Percentiles rank a stretch among this genome's conserved stretches.
Evolutionary conservation across 2,797 vertebrate genomes (phyloP).

Genomic region (Pipistrellus nathusii): DNA sequence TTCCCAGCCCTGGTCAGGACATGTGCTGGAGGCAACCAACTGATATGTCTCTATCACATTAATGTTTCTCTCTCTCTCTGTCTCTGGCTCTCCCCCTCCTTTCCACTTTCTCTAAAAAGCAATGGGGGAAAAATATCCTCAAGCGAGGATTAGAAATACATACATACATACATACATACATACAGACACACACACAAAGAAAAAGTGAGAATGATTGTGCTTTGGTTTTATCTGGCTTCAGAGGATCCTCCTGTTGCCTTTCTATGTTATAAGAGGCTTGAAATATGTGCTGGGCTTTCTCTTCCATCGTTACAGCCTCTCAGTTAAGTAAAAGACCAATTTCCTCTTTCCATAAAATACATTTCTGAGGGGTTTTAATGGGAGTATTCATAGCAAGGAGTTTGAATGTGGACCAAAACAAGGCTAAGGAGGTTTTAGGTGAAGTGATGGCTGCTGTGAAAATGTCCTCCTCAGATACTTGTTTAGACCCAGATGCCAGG

Average conservation of each 20-base stretch:
- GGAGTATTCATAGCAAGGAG: not conserved
- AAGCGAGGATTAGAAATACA: too few species aligned
- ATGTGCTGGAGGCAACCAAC: too few species aligned
- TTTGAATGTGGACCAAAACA: not conserved
- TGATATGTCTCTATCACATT: too few species aligned
- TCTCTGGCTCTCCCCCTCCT: too few species aligned
- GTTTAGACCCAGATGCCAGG: not conserved
- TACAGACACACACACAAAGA: not conserved
- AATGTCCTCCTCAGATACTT: not conserved
- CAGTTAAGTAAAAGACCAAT: not conserved
- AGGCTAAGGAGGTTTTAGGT: not conserved
- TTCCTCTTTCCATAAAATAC: not conserved
- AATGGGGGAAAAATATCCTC: too few species aligned
- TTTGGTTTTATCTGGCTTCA: conserved; percentile 17
- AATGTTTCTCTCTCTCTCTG: too few species aligned
- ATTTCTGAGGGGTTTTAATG: not conserved
- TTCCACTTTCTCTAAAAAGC: too few species aligned
- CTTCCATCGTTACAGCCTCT: not conserved
- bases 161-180: not conserved
- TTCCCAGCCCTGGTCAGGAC: too few species aligned
- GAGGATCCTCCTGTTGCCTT: not conserved
- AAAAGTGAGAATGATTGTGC: not conserved
- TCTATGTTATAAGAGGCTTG: not conserved
- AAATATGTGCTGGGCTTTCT: not conserved
- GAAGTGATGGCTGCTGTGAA: not conserved